Percentiles rank a stretch among this genome's conserved stretches.
Conservation (phyloP, 2,888 invertebrate species). For the Hermodice carunculata region DNA sequence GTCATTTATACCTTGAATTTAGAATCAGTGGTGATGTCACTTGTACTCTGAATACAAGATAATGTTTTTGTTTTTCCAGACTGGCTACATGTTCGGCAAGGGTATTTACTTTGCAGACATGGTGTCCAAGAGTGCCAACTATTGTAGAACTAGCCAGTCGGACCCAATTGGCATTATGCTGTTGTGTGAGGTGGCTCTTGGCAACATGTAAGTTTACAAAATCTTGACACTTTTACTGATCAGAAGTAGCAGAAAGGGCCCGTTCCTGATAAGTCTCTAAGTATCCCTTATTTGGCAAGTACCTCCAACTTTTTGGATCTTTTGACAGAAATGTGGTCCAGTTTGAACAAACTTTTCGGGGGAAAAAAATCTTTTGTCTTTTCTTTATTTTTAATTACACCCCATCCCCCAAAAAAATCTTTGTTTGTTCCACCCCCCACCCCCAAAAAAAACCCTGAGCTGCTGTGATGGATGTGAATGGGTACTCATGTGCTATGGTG, state of each 20-base stretch:
- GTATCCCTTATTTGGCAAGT: neutral
- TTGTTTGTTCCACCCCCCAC: too few relatives aligned
- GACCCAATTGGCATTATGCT: slow-evolving; percentile 87
- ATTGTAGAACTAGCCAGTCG: slow-evolving; percentile 82
- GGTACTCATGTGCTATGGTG: too few relatives aligned
- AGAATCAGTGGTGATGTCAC: too few relatives aligned
- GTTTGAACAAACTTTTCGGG: too few relatives aligned
- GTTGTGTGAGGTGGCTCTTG: slow-evolving; percentile 94
- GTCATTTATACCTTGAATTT: too few relatives aligned
- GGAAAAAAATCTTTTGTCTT: neutral
- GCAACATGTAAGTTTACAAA: slow-evolving; percentile 82
- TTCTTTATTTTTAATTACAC: neutral
- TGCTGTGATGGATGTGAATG: too few relatives aligned
- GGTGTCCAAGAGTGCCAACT: slow-evolving; percentile 98
- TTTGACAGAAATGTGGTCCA: neutral
- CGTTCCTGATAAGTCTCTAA: too few relatives aligned
- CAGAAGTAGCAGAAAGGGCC: too few relatives aligned
- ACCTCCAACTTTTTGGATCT: neutral
- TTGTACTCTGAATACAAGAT: too few relatives aligned
- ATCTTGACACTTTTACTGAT: too few relatives aligned
- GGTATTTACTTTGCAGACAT: slow-evolving; percentile 97
- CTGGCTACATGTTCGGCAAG: slow-evolving; percentile 94
- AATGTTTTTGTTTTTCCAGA: slow-evolving; percentile 56
- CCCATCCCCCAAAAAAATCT: too few relatives aligned
- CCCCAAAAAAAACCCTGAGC: too few relatives aligned